Base-by-base conservation (phyloP, 2,797 vertebrate genomes). In the Ptychadena robeensis region DNA sequence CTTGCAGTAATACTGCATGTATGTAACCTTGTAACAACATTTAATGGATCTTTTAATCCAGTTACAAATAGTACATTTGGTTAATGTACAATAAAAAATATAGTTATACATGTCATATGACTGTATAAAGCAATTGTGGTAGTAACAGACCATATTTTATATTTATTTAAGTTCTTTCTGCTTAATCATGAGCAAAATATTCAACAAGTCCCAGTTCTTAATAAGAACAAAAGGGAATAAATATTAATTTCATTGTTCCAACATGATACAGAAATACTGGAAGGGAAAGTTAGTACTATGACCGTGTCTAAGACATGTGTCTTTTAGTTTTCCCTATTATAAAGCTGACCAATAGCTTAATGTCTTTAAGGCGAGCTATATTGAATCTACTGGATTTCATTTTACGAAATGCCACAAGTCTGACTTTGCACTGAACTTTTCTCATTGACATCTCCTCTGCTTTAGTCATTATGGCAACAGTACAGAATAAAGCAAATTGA, bases 381-480 rank as follows among this genome's bases (percentile, higher is more conserved):
- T 90, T 92, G 92, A 93, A 91, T 88, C 90, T 90, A 85, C 94
- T 90, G 88, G 89, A 92, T 88, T 92, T 91, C 88, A 89, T 88
- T 91, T 90, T 88, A 85, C 83, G 70, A 89, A 91, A 92, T 88
- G 93, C 93, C 94, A 92, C 91, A 94, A 91, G 87, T 91, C 92
- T 93, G 88, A 94, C 91, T 95, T 96, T 95, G 95, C 96, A 95
- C 96, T 96, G 95, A 96, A 91, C 89, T 81, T 87, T 89, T 91
- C 86, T 91, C 87, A 89, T 89, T 91, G 91, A 91, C 91, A 92
- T 95, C 93, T 95, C 94, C 92, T 94, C 94, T 94, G 94, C 93
- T 92, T 87, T 90, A 88, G 90, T 91, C 93, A 91, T 87, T 88
- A 87, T 90, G 94, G 92, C 93, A 91, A 90, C 93, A 94, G 93